phyloP scores from a whole-genome alignment of 2,113 vertebrate genomes.

The Ammodytes marinus region DNA sequence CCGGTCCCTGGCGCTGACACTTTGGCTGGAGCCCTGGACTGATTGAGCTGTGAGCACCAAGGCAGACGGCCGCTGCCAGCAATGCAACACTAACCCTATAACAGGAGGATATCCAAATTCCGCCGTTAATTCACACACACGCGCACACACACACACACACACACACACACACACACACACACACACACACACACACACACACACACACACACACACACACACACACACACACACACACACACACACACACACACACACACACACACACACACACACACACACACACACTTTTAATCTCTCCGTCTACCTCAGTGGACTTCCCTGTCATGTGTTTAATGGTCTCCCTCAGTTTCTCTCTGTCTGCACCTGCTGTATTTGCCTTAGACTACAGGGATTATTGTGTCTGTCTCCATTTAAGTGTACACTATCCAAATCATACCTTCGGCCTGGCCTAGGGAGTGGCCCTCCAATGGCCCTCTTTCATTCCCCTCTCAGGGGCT shows the following conservation, averaged over 20 bases:
- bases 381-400: slow-evolving; percentile 23
- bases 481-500: slow-evolving; percentile 8
- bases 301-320: neutral
- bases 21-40: slow-evolving; percentile 48
- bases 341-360: slow-evolving; percentile 19
- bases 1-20: slow-evolving; percentile 68
- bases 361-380: slow-evolving; percentile 44
- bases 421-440: slow-evolving; percentile 23
- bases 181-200: too few species aligned
- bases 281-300: slow-evolving; percentile 6
- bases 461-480: slow-evolving; percentile 20
- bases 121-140: slow-evolving; percentile 41
- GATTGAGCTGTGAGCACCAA: slow-evolving; percentile 80
- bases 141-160: too few species aligned
- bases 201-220: too few species aligned
- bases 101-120: slow-evolving; percentile 51
- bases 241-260: too few species aligned
- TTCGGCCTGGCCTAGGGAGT: slow-evolving; percentile 12
- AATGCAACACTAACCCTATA: slow-evolving; percentile 57
- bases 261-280: too few species aligned
- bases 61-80: slow-evolving; percentile 51
- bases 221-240: too few species aligned
- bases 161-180: too few species aligned
- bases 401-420: slow-evolving; percentile 48
- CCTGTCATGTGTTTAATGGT: slow-evolving; percentile 1